phyloP scores from a whole-genome alignment of 2,888 invertebrate genomes.

The Congeria kusceri region DNA sequence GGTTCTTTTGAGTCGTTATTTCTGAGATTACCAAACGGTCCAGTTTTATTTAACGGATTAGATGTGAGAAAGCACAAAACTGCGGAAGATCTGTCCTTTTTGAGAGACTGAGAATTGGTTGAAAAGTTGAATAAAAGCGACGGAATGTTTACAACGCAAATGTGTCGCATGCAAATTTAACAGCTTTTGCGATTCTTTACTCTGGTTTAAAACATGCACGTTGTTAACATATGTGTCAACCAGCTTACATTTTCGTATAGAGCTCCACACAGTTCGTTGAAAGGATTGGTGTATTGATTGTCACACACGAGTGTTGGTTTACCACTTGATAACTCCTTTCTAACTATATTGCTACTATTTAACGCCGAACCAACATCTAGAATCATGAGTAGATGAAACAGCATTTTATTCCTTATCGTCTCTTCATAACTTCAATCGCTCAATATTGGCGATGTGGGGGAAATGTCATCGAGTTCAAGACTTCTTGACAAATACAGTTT shows the following conservation, averaged over 20 bases:
- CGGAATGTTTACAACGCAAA: background rate
- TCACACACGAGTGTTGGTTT: background rate
- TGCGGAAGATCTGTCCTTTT: background rate
- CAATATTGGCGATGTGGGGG: background rate
- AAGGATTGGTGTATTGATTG: constrained; percentile 6
- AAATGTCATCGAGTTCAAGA: no score
- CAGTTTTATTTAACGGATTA: no score
- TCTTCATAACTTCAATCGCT: background rate
- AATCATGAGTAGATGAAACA: constrained; percentile 6
- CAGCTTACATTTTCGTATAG: constrained; percentile 13
- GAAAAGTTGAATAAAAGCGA: background rate
- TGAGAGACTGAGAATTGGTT: background rate
- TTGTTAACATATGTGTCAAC: constrained; percentile 12
- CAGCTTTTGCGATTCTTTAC: no score
- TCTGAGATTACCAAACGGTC: no score
- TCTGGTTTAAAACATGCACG: background rate
- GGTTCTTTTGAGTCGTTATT: no score
- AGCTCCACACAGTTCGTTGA: constrained; percentile 10
- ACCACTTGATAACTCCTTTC: no score
- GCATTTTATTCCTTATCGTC: constrained; percentile 10
- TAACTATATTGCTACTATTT: background rate
- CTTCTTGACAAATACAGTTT: no score
- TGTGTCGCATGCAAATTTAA: constrained; percentile 1
- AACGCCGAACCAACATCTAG: constrained; percentile 12
- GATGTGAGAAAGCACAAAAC: no score